These are phyloP conservation scores for Pelagia noctiluca DNA, from an alignment of 30 jellyfish, hydroid and myxozoan species.

Conservation along the genomic window DNA sequence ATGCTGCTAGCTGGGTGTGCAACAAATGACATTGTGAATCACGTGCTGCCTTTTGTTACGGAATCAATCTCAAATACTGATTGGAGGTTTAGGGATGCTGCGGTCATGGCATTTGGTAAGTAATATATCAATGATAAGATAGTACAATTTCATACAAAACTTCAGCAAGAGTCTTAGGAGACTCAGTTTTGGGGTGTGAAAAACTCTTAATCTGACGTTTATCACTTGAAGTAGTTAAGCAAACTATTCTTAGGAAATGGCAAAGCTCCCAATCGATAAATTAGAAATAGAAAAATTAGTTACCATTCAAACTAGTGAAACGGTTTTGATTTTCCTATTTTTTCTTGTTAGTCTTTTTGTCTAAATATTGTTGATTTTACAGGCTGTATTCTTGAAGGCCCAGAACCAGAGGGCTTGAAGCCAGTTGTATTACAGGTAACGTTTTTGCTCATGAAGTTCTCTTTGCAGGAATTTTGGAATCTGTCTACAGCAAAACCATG, in stretches of 20 bases:
- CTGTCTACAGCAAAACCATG: no score
- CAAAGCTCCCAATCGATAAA: no score
- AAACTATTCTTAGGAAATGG: no score
- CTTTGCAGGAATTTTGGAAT: background rate
- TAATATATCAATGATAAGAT: background rate
- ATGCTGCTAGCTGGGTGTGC: conserved; percentile 94
- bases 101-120: conserved; percentile 98
- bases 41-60: conserved; percentile 86
- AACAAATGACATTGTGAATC: conserved; percentile 83
- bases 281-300: no score
- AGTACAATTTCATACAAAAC: background rate
- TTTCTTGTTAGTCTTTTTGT: no score
- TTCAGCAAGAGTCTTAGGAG: no score
- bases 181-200: no score
- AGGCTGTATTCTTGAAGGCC: conserved; percentile 97
- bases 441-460: background rate
- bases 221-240: no score
- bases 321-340: no score
- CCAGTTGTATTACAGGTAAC: conserved; percentile 77
- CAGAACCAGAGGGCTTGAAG: conserved; percentile 78
- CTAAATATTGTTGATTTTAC: no score
- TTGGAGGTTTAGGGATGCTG: conserved; percentile 94
- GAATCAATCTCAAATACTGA: conserved; percentile 67
- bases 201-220: no score
- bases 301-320: no score